Evolutionary conservation across 2,113 vertebrate species (phyloP).

Genomic region (Rhineura floridana): DNA sequence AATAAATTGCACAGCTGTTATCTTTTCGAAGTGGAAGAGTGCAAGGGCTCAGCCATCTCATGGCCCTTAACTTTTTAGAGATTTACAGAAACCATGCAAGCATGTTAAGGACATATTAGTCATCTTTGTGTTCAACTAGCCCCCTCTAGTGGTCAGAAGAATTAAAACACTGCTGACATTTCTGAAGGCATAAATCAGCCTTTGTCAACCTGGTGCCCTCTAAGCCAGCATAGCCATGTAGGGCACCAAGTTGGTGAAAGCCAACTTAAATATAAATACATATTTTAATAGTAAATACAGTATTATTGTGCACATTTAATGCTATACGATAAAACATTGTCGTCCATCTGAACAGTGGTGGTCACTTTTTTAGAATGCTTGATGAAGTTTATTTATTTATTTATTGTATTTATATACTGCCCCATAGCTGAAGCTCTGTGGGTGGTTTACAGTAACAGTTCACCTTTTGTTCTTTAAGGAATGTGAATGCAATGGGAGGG

Average conservation of each 20-base stretch:
- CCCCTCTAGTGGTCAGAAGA: slow-evolving; percentile 56
- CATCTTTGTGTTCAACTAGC: slow-evolving; percentile 23
- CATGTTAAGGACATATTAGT: background rate
- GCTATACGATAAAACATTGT: background rate
- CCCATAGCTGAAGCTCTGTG: too few species aligned
- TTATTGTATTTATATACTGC: too few species aligned
- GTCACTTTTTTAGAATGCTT: background rate
- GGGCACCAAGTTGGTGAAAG: too few species aligned
- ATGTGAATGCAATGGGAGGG: background rate
- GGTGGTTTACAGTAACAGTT: too few species aligned
- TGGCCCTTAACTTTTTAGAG: background rate
- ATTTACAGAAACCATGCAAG: background rate
- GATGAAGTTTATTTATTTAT: background rate
- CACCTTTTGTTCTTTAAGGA: background rate
- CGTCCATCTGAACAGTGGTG: background rate
- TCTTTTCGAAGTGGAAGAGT: background rate
- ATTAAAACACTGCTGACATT: background rate
- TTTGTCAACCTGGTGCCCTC: too few species aligned
- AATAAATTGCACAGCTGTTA: background rate
- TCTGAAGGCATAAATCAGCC: background rate
- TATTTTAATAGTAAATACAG: background rate
- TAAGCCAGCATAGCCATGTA: too few species aligned
- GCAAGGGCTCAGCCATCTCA: background rate
- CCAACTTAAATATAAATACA: background rate
- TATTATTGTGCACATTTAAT: background rate